phyloP scores from a whole-genome alignment of 2,888 invertebrate genomes.

The Pollenia amentaria region DNA sequence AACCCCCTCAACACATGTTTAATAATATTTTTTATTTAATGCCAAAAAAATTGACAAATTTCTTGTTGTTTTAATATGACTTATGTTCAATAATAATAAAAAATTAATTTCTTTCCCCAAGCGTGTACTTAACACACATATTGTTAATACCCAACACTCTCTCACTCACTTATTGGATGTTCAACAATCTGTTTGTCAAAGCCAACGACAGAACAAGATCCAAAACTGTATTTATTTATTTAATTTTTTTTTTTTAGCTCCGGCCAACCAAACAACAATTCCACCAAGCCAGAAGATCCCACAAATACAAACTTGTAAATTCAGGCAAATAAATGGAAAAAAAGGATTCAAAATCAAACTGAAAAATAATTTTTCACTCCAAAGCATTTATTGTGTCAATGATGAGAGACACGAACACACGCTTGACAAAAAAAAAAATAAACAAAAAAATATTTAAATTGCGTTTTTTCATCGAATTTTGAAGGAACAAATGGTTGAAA shows the following conservation, averaged over 20 bases:
- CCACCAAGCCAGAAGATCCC: constrained; percentile 50
- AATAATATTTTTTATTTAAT: background rate
- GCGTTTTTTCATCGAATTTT: constrained; percentile 47
- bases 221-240: constrained; percentile 17
- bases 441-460: constrained; percentile 76
- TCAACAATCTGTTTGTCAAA: constrained; percentile 65
- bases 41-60: background rate
- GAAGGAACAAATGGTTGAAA: constrained; percentile 21
- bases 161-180: constrained; percentile 44
- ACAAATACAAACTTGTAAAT: constrained; percentile 40
- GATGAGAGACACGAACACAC: constrained; percentile 50
- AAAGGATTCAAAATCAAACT: constrained; percentile 70
- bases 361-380: constrained; percentile 77
- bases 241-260: constrained; percentile 35
- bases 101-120: constrained; percentile 44
- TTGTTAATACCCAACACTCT: background rate
- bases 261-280: constrained; percentile 44
- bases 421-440: constrained; percentile 35
- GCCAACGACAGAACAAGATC: constrained; percentile 32
- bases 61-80: constrained; percentile 14
- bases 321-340: constrained; percentile 53
- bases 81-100: constrained; percentile 24
- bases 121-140: constrained; percentile 35
- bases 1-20: too few species aligned
- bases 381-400: constrained; percentile 73